A percentile compares a stretch with the other conserved stretches of the same genome.
phyloP scores from a whole-genome alignment of 1,140 invertebrate genomes.

The Vanessa tameamea region DNA sequence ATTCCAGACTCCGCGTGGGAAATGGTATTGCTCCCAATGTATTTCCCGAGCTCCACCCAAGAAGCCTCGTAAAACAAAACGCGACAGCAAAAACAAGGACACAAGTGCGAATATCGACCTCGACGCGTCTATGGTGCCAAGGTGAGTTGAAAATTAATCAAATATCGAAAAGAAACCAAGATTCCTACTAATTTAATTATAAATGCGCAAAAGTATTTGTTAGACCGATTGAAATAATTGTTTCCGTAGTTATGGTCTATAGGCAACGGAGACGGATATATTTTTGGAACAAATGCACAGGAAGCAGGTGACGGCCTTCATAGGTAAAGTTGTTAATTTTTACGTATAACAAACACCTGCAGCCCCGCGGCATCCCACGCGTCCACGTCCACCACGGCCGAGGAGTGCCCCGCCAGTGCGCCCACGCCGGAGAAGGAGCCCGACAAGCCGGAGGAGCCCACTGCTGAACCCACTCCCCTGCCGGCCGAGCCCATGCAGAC shows the following conservation, averaged over 20 bases:
- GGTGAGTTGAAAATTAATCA: conserved; percentile 39
- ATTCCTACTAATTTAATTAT: too few relatives aligned
- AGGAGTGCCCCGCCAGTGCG: conserved; percentile 57
- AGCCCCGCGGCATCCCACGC: conserved; percentile 74
- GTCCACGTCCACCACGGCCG: conserved; percentile 72
- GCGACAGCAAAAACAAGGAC: conserved; percentile 81
- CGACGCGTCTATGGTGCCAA: conserved; percentile 67
- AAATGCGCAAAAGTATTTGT: too few relatives aligned
- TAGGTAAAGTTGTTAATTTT: too few relatives aligned
- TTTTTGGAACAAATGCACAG: too few relatives aligned
- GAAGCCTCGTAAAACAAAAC: conserved; percentile 84
- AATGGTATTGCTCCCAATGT: conserved; percentile 93
- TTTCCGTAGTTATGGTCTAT: too few relatives aligned
- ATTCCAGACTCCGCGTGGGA: conserved; percentile 88
- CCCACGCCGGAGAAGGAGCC: conserved; percentile 63
- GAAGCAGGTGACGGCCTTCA: too few relatives aligned
- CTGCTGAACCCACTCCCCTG: conserved; percentile 10
- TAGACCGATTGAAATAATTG: too few relatives aligned
- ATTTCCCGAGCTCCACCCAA: conserved; percentile 88
- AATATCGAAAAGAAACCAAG: too few relatives aligned
- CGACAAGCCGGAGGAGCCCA: conserved; percentile 48
- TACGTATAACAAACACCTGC: not conserved
- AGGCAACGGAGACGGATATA: too few relatives aligned
- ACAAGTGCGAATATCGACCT: conserved; percentile 58
- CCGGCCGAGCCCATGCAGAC: conserved; percentile 37